These are phyloP conservation scores for Enteromius argenteus DNA, from an alignment of 2,797 vertebrate genomes.

Conservation along the genomic window DNA sequence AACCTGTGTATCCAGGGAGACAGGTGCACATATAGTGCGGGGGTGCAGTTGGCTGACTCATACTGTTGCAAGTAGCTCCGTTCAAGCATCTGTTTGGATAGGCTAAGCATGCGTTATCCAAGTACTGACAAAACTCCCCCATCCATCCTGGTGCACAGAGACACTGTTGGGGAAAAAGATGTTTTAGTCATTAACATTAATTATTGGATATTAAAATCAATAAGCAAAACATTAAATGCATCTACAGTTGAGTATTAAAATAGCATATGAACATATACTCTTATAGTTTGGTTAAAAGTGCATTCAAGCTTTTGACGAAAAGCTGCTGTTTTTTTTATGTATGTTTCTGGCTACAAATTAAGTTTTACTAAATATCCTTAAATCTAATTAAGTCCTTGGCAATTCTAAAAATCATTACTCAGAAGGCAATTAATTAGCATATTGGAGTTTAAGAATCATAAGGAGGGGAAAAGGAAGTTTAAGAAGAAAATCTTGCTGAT, in stretches of 20 bases:
- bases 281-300: neutral
- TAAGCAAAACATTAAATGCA: neutral
- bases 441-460: neutral
- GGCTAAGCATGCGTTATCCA: slow-evolving; percentile 79
- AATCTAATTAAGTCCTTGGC: slow-evolving; percentile 10
- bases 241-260: neutral
- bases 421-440: neutral
- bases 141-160: slow-evolving; percentile 79
- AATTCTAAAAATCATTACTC: neutral
- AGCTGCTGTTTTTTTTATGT: neutral
- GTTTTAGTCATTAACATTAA: slow-evolving; percentile 4
- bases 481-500: neutral
- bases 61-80: slow-evolving; percentile 78
- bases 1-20: slow-evolving; percentile 79
- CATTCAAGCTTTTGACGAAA: slow-evolving; percentile 7
- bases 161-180: slow-evolving; percentile 71
- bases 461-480: neutral
- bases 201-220: neutral
- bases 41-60: slow-evolving; percentile 68
- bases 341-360: neutral
- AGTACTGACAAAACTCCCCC: slow-evolving; percentile 80
- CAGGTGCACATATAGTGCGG: slow-evolving; percentile 78
- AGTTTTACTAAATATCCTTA: neutral
- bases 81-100: slow-evolving; percentile 74
- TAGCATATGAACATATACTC: neutral